These are phyloP conservation scores for Lynx canadensis DNA, from an alignment of 2,113 vertebrate genomes.

Conservation along the genomic window DNA sequence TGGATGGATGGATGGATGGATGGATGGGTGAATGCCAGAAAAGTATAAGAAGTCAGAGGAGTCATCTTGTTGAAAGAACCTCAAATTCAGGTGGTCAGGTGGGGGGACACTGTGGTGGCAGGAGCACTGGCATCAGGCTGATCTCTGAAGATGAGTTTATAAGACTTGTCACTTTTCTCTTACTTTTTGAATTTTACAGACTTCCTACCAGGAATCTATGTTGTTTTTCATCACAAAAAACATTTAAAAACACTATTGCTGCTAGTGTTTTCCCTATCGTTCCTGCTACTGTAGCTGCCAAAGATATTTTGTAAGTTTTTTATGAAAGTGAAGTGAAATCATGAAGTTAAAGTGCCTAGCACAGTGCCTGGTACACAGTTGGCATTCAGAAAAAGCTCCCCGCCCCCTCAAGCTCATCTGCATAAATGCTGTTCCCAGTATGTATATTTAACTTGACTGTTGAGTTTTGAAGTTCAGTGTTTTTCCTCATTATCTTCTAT, in stretches of 20 bases:
- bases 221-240: background rate
- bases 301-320: background rate
- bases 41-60: no score
- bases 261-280: background rate
- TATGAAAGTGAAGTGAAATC: background rate
- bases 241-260: background rate
- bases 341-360: background rate
- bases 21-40: background rate
- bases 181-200: background rate
- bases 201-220: background rate
- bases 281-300: background rate
- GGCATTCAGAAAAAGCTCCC: background rate
- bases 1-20: background rate
- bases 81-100: background rate
- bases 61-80: background rate
- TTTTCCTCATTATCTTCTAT: background rate
- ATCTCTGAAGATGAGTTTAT: background rate
- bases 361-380: background rate
- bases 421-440: background rate
- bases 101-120: no score
- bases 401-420: background rate
- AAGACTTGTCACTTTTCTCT: background rate
- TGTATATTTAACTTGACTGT: background rate
- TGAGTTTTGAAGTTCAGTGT: background rate
- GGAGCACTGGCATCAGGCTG: background rate